Evolutionary conservation across 2,113 vertebrate genomes (phyloP), one percentile per base, ranked within the genome.

Genomic region (Crotophaga sulcirostris): DNA sequence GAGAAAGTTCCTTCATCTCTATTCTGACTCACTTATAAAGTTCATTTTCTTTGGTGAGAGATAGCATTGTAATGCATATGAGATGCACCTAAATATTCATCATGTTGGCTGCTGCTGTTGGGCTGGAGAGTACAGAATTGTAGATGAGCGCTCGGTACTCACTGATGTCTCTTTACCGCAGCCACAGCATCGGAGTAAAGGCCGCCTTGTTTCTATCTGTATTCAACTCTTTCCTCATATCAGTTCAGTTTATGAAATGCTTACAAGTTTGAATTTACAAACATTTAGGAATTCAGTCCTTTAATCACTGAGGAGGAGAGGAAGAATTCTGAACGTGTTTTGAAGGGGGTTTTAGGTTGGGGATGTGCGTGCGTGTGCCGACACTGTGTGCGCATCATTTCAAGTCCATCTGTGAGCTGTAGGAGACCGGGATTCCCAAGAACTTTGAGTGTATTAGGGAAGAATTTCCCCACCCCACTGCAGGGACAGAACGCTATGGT

Each of bases 321-420:
- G n/a, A 79, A 7, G 56, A 56, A n/a, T 79, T 86, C 42, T 77
- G 72, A 66, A 69, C 21, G 34, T 51, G 7, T 4, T 74, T 83
- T 68, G 52, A 64, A 64, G 25, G 45, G 9, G 45, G 16, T 73
- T 77, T 88, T 51, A 45, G 58, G 54, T 38, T 59, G 38, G 55
- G 29, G 34, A 11, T 11, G 44, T 29, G 31, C 40, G 20, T 44
- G 13, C n/a, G 7, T 13, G 7, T 56, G 52, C 29, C 18, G 66
- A 31, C 51, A 42, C 45, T 25, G 23, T 6, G 8, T 26, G 0
- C 23, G 9, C 51, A 8, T 29, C 0, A 0, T 29, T 52, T 7
- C 16, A 33, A 21, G 55, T 24, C 18, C 7, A 0, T 45, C 4
- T 0, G 0, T 14, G 31, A 44, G 38, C 29, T 47, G 1, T 28